Evolutionary conservation across 2,888 invertebrate genomes (phyloP).

Genomic region (Pelosia muscerda): DNA sequence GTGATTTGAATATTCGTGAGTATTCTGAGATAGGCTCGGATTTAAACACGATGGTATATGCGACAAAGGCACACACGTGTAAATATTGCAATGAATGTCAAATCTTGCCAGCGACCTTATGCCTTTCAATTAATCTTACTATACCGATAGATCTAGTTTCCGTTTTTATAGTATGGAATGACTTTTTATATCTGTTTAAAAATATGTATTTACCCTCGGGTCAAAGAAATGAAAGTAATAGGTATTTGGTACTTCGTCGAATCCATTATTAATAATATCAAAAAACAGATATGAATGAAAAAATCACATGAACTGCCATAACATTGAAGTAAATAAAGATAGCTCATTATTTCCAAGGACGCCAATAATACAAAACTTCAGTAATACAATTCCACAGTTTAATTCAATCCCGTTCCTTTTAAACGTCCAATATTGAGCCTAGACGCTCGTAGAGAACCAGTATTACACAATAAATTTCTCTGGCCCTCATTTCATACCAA

Average conservation of each 20-base stretch:
- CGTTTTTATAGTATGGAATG: too few relatives aligned
- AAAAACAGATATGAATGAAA: too few relatives aligned
- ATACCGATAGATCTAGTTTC: too few relatives aligned
- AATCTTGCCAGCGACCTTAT: background rate
- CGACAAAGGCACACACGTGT: background rate
- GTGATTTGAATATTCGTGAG: background rate
- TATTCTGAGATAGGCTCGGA: background rate
- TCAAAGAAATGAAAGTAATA: too few relatives aligned
- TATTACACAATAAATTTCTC: background rate
- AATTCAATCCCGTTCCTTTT: slow-evolving; percentile 1
- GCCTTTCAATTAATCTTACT: too few relatives aligned
- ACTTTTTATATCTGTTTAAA: too few relatives aligned
- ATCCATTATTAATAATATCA: too few relatives aligned
- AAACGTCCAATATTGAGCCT: background rate
- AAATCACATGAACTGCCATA: background rate
- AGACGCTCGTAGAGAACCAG: background rate
- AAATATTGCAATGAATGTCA: background rate
- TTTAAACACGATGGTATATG: background rate
- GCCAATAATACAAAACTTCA: background rate
- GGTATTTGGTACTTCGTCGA: too few relatives aligned
- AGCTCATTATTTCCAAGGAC: background rate
- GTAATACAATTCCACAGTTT: background rate
- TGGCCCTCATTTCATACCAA: slow-evolving; percentile 17
- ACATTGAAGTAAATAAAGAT: background rate
- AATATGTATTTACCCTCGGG: too few relatives aligned